Conservation (phyloP, 2,888 invertebrate genomes). For the Trypoxylon attenuatum region DNA sequence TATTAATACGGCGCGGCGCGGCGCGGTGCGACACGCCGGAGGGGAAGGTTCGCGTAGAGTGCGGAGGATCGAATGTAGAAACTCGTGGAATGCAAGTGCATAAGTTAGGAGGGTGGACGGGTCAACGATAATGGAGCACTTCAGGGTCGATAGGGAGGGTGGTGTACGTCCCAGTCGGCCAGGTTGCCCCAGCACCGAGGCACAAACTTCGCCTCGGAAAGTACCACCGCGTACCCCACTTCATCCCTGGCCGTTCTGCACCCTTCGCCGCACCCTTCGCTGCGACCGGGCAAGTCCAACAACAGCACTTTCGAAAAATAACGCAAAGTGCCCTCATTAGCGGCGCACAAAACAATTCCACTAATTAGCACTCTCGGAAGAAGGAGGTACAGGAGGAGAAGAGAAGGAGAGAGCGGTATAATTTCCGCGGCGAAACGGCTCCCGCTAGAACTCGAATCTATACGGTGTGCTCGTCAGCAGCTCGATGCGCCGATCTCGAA, state of each 20-base stretch:
- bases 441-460: no score
- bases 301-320: no score
- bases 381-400: no score
- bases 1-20: constrained; percentile 13
- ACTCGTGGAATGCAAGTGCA: constrained; percentile 25
- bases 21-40: no score
- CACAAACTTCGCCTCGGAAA: constrained; percentile 15
- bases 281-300: neutral
- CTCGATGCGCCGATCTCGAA: no score
- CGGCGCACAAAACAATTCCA: no score
- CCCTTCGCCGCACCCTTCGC: neutral
- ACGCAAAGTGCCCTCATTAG: no score
- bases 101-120: constrained; percentile 24
- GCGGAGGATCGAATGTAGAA: neutral
- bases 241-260: neutral
- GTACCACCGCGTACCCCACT: neutral
- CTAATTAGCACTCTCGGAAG: no score
- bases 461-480: no score
- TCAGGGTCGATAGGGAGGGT: constrained; percentile 15
- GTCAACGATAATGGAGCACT: constrained; percentile 28
- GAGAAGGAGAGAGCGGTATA: no score
- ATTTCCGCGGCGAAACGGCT: no score
- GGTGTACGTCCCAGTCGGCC: no score
- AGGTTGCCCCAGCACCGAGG: constrained; percentile 14
- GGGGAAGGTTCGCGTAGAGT: neutral